Evolutionary conservation across 2,113 vertebrate genomes (phyloP).

Genomic region (Phasianus colchicus): DNA sequence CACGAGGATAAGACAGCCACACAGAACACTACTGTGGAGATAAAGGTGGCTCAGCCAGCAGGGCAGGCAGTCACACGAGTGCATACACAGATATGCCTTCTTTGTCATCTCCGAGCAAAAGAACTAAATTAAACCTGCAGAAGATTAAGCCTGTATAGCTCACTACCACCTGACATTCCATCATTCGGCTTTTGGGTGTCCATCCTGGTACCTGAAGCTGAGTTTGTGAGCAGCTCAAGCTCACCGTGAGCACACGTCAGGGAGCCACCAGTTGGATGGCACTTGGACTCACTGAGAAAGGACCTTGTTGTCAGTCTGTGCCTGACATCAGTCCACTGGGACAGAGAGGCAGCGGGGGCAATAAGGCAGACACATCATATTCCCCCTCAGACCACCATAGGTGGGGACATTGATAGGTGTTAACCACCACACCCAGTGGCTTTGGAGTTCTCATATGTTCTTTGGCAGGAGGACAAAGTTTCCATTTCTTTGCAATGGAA

Average conservation of each 20-base stretch:
- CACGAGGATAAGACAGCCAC: rapidly evolving
- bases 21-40: not conserved
- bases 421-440: not conserved
- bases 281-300: not conserved
- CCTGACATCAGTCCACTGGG: not conserved
- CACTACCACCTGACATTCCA: not conserved
- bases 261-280: not conserved
- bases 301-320: no score
- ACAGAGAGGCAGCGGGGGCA: not conserved
- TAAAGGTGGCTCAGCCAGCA: not conserved
- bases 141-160: not conserved
- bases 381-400: rapidly evolving
- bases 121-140: not conserved
- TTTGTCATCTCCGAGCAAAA: not conserved
- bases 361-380: no score
- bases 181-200: not conserved
- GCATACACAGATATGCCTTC: not conserved
- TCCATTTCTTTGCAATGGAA: not conserved
- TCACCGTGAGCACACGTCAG: not conserved
- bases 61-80: rapidly evolving
- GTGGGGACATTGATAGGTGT: rapidly evolving
- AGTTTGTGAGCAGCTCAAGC: not conserved
- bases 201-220: rapidly evolving
- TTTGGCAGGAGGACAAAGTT: not conserved
- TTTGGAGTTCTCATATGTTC: not conserved